Evolutionary conservation across 2,888 invertebrate genomes (phyloP), one percentile per base, ranked within the genome.

Genomic region (Hybos culiciformis): DNA sequence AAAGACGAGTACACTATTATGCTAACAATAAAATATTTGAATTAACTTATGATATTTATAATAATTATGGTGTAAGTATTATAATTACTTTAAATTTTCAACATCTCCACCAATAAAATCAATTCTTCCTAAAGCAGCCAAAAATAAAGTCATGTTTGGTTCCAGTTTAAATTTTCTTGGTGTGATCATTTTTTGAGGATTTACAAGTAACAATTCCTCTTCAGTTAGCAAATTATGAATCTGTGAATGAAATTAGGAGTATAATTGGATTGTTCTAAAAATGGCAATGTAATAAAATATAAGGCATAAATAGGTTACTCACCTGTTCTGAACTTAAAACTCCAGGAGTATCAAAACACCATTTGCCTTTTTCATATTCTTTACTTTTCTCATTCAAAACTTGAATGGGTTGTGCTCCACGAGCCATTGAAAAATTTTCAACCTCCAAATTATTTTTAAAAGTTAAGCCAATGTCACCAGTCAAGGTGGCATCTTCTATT

Each of bases 291-390:
- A 21, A 14, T 14, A 39, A 8, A 18, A 17, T n/a, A n/a, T n/a
- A 26, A 4, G 6, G 11, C 14, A n/a, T 18, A 18, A 39, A 39
- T 23, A 39, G 3, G 11, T 1, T 18, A 24, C 26, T 36, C 29
- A 53, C 54, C 45, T 94, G 94, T 54, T 91, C 85, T 0, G 80
- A 75, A 53, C 87, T 87, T 34, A 94, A 75, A 3, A 91, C 83
- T 3, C 97, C 96, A 0, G 97, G 97, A 0, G 94, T 96, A 61
- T 97, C 97, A 60, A 79, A 91, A 49, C 88, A 83, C 92, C 93
- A 97, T 55, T 76, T 79, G 50, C 84, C 78, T 2, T 71, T 53
- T 2, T 59, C 66, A 55, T 75, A 85, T 2, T 73, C 59, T n/a
- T 67, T 56, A 44, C 70, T 59, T 1, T 68, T 73, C 47, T 82